A percentile compares a stretch with the other conserved stretches of the same genome.
These are phyloP conservation scores for Pissodes strobi DNA, from an alignment of 1,140 invertebrate genomes.

Conservation along the genomic window DNA sequence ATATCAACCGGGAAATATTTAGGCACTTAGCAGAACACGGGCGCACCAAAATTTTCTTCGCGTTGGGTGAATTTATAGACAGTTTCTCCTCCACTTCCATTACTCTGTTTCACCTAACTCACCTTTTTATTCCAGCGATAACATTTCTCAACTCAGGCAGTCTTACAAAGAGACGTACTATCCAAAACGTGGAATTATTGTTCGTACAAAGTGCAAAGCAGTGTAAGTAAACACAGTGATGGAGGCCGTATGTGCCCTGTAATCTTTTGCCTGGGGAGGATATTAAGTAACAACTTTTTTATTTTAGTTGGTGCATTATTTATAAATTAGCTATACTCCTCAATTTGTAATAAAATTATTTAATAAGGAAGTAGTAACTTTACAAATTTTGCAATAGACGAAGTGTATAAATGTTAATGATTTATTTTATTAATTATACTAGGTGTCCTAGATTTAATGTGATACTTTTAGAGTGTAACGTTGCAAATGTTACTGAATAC, in stretches of 20 bases:
- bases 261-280: conserved; percentile 21
- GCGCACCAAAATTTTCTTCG: no score
- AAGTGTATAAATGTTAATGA: no score
- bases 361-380: no score
- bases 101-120: conserved; percentile 22
- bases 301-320: no score
- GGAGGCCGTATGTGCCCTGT: conserved; percentile 20
- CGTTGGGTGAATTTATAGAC: no score
- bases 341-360: no score
- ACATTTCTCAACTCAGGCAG: conserved; percentile 23
- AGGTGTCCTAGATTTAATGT: background rate
- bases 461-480: background rate
- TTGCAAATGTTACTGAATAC: no score
- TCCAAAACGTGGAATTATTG: conserved; percentile 42
- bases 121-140: conserved; percentile 23
- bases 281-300: background rate
- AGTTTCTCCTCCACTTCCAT: conserved; percentile 12
- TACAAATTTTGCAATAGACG: no score
- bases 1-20: no score
- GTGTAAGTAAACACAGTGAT: conserved; percentile 45
- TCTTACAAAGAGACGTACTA: conserved; percentile 33
- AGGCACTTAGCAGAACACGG: no score
- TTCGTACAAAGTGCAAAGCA: conserved; percentile 47
- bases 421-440: no score
- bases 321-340: no score